Evolutionary conservation across 2,888 invertebrate genomes (phyloP).

Genomic region (Atethmia centrago): DNA sequence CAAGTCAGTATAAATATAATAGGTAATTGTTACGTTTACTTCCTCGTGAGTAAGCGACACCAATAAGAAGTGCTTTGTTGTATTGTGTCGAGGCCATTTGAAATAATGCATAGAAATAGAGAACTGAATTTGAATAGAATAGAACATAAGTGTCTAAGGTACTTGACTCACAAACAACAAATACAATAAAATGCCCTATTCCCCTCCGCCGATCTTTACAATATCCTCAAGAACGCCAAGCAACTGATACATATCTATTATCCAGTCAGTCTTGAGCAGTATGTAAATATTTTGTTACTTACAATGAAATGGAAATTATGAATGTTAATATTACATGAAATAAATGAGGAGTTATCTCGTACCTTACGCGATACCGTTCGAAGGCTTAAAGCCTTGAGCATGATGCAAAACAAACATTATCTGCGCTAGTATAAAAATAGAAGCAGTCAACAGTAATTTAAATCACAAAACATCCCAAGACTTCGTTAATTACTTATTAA

Average conservation of each 20-base stretch:
- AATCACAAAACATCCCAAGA: conserved; percentile 11
- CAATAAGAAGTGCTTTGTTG: conserved; percentile 34
- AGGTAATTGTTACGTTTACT: conserved; percentile 10
- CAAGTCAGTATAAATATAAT: conserved; percentile 8
- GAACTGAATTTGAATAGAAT: conserved; percentile 55
- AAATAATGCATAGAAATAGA: conserved; percentile 39
- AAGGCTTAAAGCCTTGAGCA: too few species aligned
- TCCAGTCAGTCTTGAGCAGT: conserved; percentile 46
- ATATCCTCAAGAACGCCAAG: conserved; percentile 47
- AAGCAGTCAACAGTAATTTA: conserved; percentile 14
- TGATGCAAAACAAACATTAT: conserved; percentile 41
- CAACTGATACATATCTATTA: conserved; percentile 66
- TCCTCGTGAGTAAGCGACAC: conserved; percentile 38
- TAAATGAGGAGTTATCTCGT: conserved; percentile 51
- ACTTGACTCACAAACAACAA: conserved; percentile 49
- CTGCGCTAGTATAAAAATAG: conserved; percentile 32
- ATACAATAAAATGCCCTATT: conserved; percentile 56
- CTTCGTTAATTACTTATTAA: conserved; percentile 4
- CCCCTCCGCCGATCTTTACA: conserved; percentile 58
- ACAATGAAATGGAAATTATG: conserved; percentile 55
- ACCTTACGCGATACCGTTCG: conserved; percentile 37
- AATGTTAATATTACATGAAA: conserved; percentile 56
- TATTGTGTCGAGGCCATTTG: conserved; percentile 41
- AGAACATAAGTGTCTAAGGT: conserved; percentile 39
- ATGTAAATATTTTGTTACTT: conserved; percentile 56